These are phyloP conservation scores for Aldrovandia affinis DNA, from an alignment of 2,797 vertebrate genomes.

Conservation along the genomic window DNA sequence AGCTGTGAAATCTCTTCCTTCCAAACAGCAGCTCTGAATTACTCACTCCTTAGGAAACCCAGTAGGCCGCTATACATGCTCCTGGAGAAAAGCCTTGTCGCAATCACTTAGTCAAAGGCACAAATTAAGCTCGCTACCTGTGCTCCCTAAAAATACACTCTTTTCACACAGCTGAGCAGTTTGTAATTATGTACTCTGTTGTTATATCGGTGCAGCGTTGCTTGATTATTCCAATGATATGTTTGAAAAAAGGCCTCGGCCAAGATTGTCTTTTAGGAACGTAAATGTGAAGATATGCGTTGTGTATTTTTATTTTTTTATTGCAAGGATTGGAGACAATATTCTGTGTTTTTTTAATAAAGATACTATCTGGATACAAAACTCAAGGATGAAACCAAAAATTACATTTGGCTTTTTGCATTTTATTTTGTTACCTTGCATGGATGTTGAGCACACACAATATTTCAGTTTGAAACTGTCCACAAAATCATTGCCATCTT, in stretches of 20 bases:
- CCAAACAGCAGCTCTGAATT: slow-evolving; percentile 36
- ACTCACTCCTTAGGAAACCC: slow-evolving; percentile 33
- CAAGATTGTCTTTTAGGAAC: background rate
- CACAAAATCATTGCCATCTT: too few species aligned
- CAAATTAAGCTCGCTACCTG: slow-evolving; percentile 14
- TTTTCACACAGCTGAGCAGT: slow-evolving; percentile 17
- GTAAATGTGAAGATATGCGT: background rate
- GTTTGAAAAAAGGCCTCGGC: background rate
- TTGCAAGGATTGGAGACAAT: background rate
- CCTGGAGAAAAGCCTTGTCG: slow-evolving; percentile 10
- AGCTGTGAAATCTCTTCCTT: slow-evolving; percentile 41
- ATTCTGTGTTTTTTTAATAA: background rate
- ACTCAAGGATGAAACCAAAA: too few species aligned
- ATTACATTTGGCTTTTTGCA: too few species aligned
- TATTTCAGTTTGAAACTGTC: too few species aligned
- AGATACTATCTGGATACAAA: too few species aligned
- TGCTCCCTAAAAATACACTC: slow-evolving; percentile 39
- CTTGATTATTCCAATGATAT: slow-evolving; percentile 26
- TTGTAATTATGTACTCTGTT: slow-evolving; percentile 29
- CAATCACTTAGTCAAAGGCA: background rate
- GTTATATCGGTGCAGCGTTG: background rate
- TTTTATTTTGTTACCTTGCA: too few species aligned
- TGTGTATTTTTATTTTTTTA: background rate
- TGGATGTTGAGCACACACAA: too few species aligned
- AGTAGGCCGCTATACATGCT: slow-evolving; percentile 31